Percentiles rank a stretch among this genome's conserved stretches.
Conservation (phyloP, 2,113 vertebrate species). For the Trichechus manatus region DNA sequence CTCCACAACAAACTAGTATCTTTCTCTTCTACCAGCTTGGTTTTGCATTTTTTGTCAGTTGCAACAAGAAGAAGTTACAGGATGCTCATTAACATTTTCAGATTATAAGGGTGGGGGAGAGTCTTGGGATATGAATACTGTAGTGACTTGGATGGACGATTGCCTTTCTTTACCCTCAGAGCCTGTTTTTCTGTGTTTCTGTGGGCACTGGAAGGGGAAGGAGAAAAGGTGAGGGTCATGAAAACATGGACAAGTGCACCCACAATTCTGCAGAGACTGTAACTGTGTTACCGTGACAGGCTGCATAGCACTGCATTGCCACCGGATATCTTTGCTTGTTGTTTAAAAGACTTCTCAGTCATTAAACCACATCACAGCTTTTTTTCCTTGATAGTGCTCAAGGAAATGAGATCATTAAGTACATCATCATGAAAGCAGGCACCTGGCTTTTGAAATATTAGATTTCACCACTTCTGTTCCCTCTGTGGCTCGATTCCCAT, state of each 20-base stretch:
- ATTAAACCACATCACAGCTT: background rate
- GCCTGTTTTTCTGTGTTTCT: background rate
- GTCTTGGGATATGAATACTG: background rate
- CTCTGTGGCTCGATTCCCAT: background rate
- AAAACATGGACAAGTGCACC: rapidly evolving
- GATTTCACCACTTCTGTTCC: background rate
- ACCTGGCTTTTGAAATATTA: constrained; percentile 53
- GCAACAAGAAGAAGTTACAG: background rate
- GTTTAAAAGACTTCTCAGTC: background rate
- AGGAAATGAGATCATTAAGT: constrained; percentile 43
- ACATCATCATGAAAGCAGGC: constrained; percentile 29
- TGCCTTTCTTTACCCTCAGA: background rate
- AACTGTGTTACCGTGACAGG: rapidly evolving
- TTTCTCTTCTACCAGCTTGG: background rate
- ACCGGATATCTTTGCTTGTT: background rate
- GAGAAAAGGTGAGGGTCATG: too few species aligned
- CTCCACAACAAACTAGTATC: background rate
- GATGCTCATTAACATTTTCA: background rate
- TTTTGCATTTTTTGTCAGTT: background rate
- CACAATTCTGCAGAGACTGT: rapidly evolving
- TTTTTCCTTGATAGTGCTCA: constrained; percentile 10
- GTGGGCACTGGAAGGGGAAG: background rate
- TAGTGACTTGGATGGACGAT: too few species aligned
- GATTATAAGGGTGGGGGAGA: background rate
- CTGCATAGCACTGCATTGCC: rapidly evolving